phyloP scores from a whole-genome alignment of 2,797 vertebrate genomes.

The Hyperoplus lanceolatus region DNA sequence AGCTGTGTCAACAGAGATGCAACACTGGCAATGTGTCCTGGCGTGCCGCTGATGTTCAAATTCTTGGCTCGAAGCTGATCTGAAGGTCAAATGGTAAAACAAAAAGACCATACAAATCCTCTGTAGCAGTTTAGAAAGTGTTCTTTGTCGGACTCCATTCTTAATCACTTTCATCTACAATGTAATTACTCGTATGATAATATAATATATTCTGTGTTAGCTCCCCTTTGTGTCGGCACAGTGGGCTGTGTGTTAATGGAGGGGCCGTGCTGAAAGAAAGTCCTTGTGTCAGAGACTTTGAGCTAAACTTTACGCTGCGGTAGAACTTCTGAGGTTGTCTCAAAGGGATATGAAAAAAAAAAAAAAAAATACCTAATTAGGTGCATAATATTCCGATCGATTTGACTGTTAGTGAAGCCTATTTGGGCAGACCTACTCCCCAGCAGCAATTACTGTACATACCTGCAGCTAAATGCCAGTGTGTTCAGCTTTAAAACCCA shows the following conservation, averaged over 20 bases:
- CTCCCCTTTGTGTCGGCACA: conserved; percentile 41
- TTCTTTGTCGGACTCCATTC: conserved; percentile 14
- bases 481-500: conserved; percentile 19
- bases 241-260: conserved; percentile 26
- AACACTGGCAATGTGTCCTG: background rate
- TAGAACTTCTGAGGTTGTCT: conserved; percentile 26
- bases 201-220: conserved; percentile 30
- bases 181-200: conserved; percentile 35
- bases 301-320: conserved; percentile 36
- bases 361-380: conserved; percentile 63
- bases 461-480: conserved; percentile 41
- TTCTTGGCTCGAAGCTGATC: background rate
- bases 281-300: conserved; percentile 33
- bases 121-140: background rate
- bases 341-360: conserved; percentile 50
- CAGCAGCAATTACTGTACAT: conserved; percentile 35
- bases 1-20: conserved; percentile 30
- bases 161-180: conserved; percentile 37
- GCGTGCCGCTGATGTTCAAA: background rate
- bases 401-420: conserved; percentile 44
- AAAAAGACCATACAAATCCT: background rate
- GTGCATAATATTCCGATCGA: conserved; percentile 49
- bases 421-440: conserved; percentile 13
- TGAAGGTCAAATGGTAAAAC: background rate
- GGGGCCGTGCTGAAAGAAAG: conserved; percentile 33